Evolutionary conservation across 2,888 invertebrate genomes (phyloP).

Genomic region (Panopea generosa): DNA sequence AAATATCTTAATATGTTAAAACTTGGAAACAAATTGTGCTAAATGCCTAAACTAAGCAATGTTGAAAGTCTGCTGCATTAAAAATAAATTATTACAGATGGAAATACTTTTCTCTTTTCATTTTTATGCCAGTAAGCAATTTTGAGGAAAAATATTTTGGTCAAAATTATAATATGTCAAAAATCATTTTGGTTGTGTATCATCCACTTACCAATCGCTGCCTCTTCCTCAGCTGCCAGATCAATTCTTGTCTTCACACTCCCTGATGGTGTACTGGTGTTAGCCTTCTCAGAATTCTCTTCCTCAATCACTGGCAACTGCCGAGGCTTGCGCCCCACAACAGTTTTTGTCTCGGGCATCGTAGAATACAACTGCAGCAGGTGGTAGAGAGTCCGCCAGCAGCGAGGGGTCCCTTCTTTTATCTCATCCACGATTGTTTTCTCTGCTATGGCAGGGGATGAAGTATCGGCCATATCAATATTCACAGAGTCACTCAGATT

Average conservation of each 20-base stretch:
- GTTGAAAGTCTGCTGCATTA: too few relatives aligned
- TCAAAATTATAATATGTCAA: too few relatives aligned
- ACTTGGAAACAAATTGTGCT: too few relatives aligned
- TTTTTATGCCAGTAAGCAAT: too few relatives aligned
- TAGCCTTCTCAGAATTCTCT: slow-evolving; percentile 83
- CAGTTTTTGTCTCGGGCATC: slow-evolving; percentile 97
- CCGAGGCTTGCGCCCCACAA: slow-evolving; percentile 84
- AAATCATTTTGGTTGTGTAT: too few relatives aligned
- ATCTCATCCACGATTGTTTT: slow-evolving; percentile 84
- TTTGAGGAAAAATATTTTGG: too few relatives aligned
- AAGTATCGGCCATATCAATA: slow-evolving; percentile 81
- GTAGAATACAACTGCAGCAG: slow-evolving; percentile 96
- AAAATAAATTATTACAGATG: too few relatives aligned
- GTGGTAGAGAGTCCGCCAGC: slow-evolving; percentile 98
- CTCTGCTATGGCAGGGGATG: slow-evolving; percentile 83
- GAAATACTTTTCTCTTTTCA: too few relatives aligned
- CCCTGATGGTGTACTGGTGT: slow-evolving; percentile 61
- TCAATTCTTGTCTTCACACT: slow-evolving; percentile 61
- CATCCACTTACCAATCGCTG: slow-evolving; percentile 58
- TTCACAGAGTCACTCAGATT: slow-evolving; percentile 84
- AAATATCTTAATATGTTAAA: too few relatives aligned
- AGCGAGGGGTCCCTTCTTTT: slow-evolving; percentile 89
- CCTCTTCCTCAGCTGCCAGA: slow-evolving; percentile 70
- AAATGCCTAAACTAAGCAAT: too few relatives aligned
- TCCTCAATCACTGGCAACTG: slow-evolving; percentile 82